Evolutionary conservation across 2,113 vertebrate species (phyloP).

Genomic region (Mugil cephalus): DNA sequence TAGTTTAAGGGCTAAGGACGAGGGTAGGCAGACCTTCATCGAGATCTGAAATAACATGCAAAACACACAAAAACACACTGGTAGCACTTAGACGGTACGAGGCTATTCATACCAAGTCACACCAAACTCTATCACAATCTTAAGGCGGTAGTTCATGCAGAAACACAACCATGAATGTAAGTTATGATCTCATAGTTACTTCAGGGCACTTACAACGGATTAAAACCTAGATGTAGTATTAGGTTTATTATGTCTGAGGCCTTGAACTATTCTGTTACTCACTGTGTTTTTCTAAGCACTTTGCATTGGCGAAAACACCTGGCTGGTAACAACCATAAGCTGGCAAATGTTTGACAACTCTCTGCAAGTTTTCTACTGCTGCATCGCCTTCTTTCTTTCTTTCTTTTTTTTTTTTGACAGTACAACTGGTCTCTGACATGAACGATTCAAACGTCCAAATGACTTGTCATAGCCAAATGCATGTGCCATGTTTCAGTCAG

Average conservation of each 20-base stretch:
- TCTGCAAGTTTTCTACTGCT: slow-evolving; percentile 37
- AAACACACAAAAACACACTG: no score
- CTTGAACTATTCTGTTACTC: slow-evolving; percentile 34
- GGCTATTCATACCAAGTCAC: background rate
- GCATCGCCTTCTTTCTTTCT: slow-evolving; percentile 43
- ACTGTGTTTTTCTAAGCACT: slow-evolving; percentile 56
- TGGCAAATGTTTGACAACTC: slow-evolving; percentile 64
- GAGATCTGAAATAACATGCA: no score
- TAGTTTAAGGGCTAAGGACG: no score
- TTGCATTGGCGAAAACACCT: slow-evolving; percentile 54
- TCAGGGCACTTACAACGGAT: slow-evolving; percentile 10
- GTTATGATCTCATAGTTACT: slow-evolving; percentile 17
- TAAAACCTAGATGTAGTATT: slow-evolving; percentile 39
- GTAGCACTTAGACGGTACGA: no score
- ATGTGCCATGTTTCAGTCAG: slow-evolving; percentile 58
- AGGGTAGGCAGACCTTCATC: no score
- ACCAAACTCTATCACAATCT: background rate
- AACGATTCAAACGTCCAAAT: slow-evolving; percentile 65
- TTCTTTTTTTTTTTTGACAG: no score
- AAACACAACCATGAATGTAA: slow-evolving; percentile 34
- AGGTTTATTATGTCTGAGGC: slow-evolving; percentile 32
- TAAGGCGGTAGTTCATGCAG: slow-evolving; percentile 36
- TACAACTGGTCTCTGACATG: slow-evolving; percentile 54
- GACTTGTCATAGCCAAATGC: slow-evolving; percentile 47
- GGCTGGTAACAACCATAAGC: slow-evolving; percentile 40